Evolutionary conservation across 2,113 vertebrate species (phyloP).

Genomic region (Sus scrofa): T2T-Sscrofa CM000814.6:140445001-140445500

Average conservation of each 20-base stretch:
- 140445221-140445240: slow-evolving; percentile 89
- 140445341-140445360: slow-evolving; percentile 15
- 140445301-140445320: slow-evolving; percentile 47
- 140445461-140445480: slow-evolving; percentile 71
- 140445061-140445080: slow-evolving; percentile 95
- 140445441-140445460: slow-evolving; percentile 47
- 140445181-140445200: slow-evolving; percentile 96
- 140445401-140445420: not conserved
- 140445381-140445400: not conserved
- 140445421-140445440: slow-evolving; percentile 10
- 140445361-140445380: not conserved
- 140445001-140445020: slow-evolving; percentile 97
- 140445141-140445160: slow-evolving; percentile 95
- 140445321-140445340: slow-evolving; percentile 47
- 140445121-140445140: slow-evolving; percentile 95
- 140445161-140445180: slow-evolving; percentile 92
- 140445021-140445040: slow-evolving; percentile 97
- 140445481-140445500: slow-evolving; percentile 67
- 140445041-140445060: slow-evolving; percentile 99
- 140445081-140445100: slow-evolving; percentile 95
- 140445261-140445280: slow-evolving; percentile 88
- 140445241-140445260: slow-evolving; percentile 87
- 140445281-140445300: slow-evolving; percentile 90
- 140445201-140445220: slow-evolving; percentile 95
- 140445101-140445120: slow-evolving; percentile 90